Evolutionary conservation across 2,797 vertebrate species (phyloP).

Genomic region (Falco biarmicus): DNA sequence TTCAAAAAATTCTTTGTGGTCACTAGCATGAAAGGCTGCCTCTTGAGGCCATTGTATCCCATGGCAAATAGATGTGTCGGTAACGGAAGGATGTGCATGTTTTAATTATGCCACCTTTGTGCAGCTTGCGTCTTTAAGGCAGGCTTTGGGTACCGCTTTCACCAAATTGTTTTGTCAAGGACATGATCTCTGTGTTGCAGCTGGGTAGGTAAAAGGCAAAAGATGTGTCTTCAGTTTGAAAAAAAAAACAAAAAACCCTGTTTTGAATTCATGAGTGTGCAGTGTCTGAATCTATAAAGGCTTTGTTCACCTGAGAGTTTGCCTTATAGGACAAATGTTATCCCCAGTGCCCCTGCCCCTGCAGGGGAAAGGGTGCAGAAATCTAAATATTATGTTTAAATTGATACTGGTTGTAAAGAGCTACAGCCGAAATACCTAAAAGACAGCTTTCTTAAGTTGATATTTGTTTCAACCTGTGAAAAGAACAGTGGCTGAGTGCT

Average conservation of each 20-base stretch:
- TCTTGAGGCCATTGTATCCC: background rate
- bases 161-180: background rate
- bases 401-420: slow-evolving; percentile 44
- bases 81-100: background rate
- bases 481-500: slow-evolving; percentile 49
- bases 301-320: slow-evolving; percentile 46
- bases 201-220: background rate
- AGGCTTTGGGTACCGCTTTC: background rate
- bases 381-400: slow-evolving; percentile 63
- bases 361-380: slow-evolving; percentile 45
- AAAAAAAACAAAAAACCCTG: background rate
- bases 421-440: slow-evolving; percentile 42
- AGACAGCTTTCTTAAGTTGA: slow-evolving; percentile 48
- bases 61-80: background rate
- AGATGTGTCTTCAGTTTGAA: background rate
- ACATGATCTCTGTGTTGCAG: background rate
- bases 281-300: slow-evolving; percentile 10
- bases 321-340: slow-evolving; percentile 53
- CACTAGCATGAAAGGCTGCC: background rate
- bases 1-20: background rate
- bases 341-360: background rate
- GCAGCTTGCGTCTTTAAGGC: background rate
- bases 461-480: slow-evolving; percentile 54
- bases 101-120: background rate
- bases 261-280: slow-evolving; percentile 24